Evolutionary conservation across 2,888 invertebrate species (phyloP), one percentile per base, ranked within the genome.

Genomic region (Caenorhabditis sp.): DNA sequence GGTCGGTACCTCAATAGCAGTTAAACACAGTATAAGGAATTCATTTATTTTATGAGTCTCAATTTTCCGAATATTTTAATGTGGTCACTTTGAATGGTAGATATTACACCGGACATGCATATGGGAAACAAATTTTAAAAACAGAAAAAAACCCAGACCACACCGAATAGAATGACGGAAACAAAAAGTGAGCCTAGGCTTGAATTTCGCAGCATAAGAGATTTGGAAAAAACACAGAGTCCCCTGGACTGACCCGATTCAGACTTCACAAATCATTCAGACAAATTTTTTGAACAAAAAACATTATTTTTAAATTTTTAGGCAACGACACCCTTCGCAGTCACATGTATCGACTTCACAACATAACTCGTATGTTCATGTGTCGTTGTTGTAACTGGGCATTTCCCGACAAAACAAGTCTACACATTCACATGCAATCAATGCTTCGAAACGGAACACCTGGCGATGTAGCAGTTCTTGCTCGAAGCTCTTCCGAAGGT

Each of bases 351-450:
- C 83, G 83, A 23, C 76, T 82, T 62, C 87, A 88, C 76, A 81
- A 83, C 68, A 88, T 87, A 54, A 83, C 85, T 26, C 77, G 87
- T 66, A 87, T 86, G 84, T 88, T 87, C 78, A 86, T 87, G 84
- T 87, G 87, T 75, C 79, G 86, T 26, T 87, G 87, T 72, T 87
- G 87, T 69, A 87, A 87, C 71, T 87, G 85, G 85, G 85, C 85
- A 26, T 86, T 86, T 58, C 84, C 84, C 3, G 85, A 86, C 76
- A 86, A 86, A 67, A 84, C 84, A 12, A 79, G 81, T 53, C 79
- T 84, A n/a, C 84, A 81, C 76, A 84, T 82, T 57, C 83, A 81
- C 75, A 86, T 83, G 82, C 83, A 84, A 63, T 76, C 77, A 58
- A 84, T 84, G 84, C 64, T 78, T 54, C 75, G 79, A 24, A 81